Evolutionary conservation across 53 echinoderm and acorn worm species (phyloP), one percentile per base, ranked within the genome.

Genomic region (Astropecten irregularis): DNA sequence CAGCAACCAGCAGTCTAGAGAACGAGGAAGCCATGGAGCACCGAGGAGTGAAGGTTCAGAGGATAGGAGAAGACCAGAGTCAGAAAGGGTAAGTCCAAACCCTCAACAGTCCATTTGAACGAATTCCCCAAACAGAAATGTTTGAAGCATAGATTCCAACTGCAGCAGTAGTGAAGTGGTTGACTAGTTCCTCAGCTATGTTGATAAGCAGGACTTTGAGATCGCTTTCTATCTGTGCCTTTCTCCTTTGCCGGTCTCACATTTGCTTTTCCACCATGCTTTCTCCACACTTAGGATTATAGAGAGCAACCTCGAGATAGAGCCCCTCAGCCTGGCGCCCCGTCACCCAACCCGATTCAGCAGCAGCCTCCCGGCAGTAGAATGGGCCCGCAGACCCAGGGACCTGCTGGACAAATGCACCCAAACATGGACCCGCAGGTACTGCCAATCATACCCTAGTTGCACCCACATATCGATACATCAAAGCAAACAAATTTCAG

Each of bases 391-490:
- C 76, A 38, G 20, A 32, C 36, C 38, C 76, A 74, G 39, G 76
- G 83, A 69, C 83, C 69, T 42, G 86, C 76, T 35, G 91, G 91
- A 56, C 77, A 64, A 39, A 84, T 86, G 81, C 87, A 61, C 18
- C 86, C 86, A n/a, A 83, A 71, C 60, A 67, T 87, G 70, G 87
- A 89, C 16, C 89, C 84, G 67, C 85, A 76, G 93, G 93, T 93
- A 67, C 77, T 6, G 11, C 42, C 42, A 42, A 6, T 42, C 42
- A 42, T 42, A 8, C 6, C 42, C 42, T 11, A 8, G 42, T n/a
- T n/a, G n/a, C n/a, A n/a, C n/a, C n/a, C n/a, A 66, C 8, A 15
- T 65, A 11, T 34, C 9, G 37, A 66, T 34, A 20, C 66, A n/a
- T 32, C 11, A 34, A 0, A 29, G 19, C 23, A 70, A 20, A 18